phyloP scores from a whole-genome alignment of 2,113 vertebrate genomes.

The Galeopterus variegatus region DNA sequence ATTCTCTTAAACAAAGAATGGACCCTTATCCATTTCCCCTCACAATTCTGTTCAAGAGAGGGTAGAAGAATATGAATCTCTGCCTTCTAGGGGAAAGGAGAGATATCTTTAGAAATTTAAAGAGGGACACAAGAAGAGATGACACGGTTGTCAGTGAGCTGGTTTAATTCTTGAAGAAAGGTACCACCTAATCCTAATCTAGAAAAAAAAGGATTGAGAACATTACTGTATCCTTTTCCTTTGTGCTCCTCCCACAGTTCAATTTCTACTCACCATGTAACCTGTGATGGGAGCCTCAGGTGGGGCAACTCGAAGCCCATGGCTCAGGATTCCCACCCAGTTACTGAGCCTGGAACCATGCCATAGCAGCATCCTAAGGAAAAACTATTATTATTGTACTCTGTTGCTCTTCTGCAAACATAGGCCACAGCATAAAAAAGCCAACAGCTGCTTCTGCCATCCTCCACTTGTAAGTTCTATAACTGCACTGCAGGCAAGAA shows the following conservation, averaged over 20 bases:
- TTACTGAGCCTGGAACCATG: slow-evolving; percentile 95
- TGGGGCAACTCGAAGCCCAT: slow-evolving; percentile 94
- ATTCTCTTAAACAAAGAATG: slow-evolving; percentile 24
- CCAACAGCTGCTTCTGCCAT: not conserved
- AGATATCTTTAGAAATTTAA: slow-evolving; percentile 53
- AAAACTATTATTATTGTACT: slow-evolving; percentile 36
- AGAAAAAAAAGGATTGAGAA: not conserved
- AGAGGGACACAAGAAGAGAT: not conserved
- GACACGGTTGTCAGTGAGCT: not conserved
- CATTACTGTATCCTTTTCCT: not conserved
- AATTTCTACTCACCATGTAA: slow-evolving; percentile 92
- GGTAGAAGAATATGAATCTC: not conserved
- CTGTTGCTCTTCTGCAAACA: not conserved
- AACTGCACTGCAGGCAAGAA: not conserved
- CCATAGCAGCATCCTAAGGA: slow-evolving; percentile 93
- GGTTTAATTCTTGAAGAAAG: not conserved
- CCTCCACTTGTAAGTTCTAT: not conserved
- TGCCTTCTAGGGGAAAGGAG: not conserved
- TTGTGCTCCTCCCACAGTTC: not conserved
- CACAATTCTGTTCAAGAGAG: slow-evolving; percentile 7
- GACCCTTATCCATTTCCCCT: not conserved
- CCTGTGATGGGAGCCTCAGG: slow-evolving; percentile 95
- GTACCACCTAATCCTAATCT: slow-evolving; percentile 17
- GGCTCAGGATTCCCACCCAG: slow-evolving; percentile 95
- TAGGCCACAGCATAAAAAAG: not conserved